Conservation (phyloP, 2,113 vertebrate genomes). For the cat (Felis catus) region DNA sequence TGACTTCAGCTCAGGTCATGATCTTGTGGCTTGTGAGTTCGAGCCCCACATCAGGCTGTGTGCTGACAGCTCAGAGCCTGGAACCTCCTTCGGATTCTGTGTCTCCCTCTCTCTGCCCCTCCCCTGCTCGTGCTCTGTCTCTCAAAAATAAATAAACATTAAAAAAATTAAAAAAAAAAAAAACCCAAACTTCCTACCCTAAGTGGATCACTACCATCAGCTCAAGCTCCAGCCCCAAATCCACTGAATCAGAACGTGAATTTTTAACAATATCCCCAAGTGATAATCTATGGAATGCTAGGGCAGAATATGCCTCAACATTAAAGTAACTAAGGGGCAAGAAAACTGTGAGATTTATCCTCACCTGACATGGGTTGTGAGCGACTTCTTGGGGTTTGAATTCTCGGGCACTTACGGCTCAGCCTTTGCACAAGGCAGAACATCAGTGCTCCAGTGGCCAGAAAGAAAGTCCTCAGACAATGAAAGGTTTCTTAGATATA, state of each 20-base stretch:
- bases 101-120: too few relatives aligned
- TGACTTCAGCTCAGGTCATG: too few relatives aligned
- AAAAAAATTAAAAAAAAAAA: too few relatives aligned
- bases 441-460: background rate
- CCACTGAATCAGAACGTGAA: background rate
- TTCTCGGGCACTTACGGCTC: background rate
- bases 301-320: background rate
- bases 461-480: background rate
- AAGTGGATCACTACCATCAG: background rate
- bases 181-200: background rate
- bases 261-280: background rate
- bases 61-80: too few relatives aligned
- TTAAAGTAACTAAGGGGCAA: background rate
- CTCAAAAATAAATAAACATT: too few relatives aligned
- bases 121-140: too few relatives aligned
- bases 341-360: background rate
- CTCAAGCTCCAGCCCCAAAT: background rate
- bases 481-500: background rate
- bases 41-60: too few relatives aligned
- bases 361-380: background rate
- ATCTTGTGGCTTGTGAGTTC: too few relatives aligned
- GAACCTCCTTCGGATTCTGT: too few relatives aligned
- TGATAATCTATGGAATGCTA: background rate
- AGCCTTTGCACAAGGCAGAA: background rate
- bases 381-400: background rate